Evolutionary conservation across 2,113 vertebrate species (phyloP).

Genomic region (Benitochromis conjunctus): DNA sequence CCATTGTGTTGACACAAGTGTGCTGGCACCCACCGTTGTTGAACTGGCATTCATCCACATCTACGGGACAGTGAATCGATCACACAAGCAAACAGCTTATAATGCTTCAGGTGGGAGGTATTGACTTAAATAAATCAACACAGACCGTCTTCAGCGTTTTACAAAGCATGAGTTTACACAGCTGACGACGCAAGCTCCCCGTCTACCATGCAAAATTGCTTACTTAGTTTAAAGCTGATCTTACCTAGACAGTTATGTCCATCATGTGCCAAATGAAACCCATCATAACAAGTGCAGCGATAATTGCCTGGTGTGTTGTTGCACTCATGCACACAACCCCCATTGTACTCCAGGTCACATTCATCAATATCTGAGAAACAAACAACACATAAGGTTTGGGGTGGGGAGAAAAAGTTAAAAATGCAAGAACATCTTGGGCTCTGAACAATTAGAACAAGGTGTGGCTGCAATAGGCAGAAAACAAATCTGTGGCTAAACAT

Average conservation of each 20-base stretch:
- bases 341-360: constrained; percentile 89
- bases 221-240: constrained; percentile 19
- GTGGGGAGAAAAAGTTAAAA: background rate
- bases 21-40: constrained; percentile 98
- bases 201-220: background rate
- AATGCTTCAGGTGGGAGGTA: background rate
- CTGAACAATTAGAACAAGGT: background rate
- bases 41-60: constrained; percentile 89
- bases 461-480: background rate
- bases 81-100: background rate
- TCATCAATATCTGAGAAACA: constrained; percentile 86
- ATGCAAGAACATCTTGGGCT: background rate
- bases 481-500: background rate
- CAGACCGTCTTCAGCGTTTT: background rate
- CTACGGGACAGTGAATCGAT: constrained; percentile 64
- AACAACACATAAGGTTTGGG: constrained; percentile 46
- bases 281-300: constrained; percentile 93
- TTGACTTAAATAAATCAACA: background rate
- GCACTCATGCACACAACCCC: constrained; percentile 96
- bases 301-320: constrained; percentile 98
- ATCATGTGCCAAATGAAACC: constrained; percentile 92
- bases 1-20: constrained; percentile 89
- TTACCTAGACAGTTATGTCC: constrained; percentile 98
- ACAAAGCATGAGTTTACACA: constrained; percentile 7
- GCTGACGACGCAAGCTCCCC: background rate